A percentile compares a stretch with the other conserved stretches of the same genome.
These are phyloP conservation scores for Melanerpes aurifrons DNA, from an alignment of 2,113 vertebrate genomes.

Conservation along the genomic window DNA sequence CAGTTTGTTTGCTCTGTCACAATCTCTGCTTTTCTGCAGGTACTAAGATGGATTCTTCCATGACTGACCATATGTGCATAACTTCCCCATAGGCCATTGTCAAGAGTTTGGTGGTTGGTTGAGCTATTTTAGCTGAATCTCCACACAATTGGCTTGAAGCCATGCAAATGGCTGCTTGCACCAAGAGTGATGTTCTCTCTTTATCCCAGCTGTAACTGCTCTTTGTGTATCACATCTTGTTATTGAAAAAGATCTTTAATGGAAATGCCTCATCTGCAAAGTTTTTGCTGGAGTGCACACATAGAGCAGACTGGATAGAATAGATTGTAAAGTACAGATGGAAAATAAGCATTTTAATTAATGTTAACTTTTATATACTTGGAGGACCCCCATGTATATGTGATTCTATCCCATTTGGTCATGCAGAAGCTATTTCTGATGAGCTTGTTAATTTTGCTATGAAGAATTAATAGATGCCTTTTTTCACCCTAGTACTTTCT, in stretches of 20 bases:
- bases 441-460: constrained; percentile 49
- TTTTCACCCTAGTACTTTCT: constrained; percentile 30
- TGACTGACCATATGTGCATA: neutral
- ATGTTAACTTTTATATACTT: constrained; percentile 53
- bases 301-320: neutral
- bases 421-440: constrained; percentile 50
- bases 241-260: neutral
- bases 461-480: constrained; percentile 44
- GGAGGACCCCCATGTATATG: constrained; percentile 2
- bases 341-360: constrained; percentile 69
- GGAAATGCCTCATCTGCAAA: neutral
- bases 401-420: constrained; percentile 39
- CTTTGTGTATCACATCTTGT: neutral
- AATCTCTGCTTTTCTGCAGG: neutral
- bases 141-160: neutral
- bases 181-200: neutral
- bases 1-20: neutral
- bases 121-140: neutral
- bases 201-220: neutral
- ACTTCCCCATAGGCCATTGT: neutral
- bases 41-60: neutral
- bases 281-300: neutral
- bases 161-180: neutral
- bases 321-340: constrained; percentile 42
- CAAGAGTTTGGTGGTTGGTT: neutral